Evolutionary conservation across 2,888 invertebrate species (phyloP).

Genomic region (Melinopterus prodromus): DNA sequence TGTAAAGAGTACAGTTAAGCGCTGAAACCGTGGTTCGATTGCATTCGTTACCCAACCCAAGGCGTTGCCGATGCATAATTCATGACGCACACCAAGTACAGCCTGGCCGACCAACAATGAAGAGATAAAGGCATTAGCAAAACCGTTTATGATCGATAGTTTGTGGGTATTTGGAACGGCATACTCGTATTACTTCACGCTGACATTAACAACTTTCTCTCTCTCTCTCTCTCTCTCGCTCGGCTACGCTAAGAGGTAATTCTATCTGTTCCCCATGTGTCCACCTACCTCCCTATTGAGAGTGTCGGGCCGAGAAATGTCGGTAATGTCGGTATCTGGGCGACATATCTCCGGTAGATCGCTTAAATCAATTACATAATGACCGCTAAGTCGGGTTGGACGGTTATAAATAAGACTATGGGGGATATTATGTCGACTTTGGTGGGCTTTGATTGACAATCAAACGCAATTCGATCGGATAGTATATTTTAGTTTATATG

Average conservation of each 20-base stretch:
- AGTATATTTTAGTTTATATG: no score
- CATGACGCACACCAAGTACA: neutral
- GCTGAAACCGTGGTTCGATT: neutral
- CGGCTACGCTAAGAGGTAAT: no score
- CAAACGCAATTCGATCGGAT: no score
- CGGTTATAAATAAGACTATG: neutral
- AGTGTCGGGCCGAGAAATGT: neutral
- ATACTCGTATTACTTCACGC: neutral
- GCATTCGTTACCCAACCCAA: constrained; percentile 18
- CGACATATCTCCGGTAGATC: neutral
- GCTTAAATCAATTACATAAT: neutral
- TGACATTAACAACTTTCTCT: neutral
- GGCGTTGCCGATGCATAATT: constrained; percentile 20
- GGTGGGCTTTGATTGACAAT: neutral
- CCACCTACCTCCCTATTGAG: neutral
- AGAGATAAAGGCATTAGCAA: constrained; percentile 25
- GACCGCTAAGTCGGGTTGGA: neutral
- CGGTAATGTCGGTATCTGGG: neutral
- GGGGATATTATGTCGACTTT: neutral
- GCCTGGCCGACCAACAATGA: constrained; percentile 10
- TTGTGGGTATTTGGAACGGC: constrained; percentile 17
- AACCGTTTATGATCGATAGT: constrained; percentile 24
- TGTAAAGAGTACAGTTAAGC: neutral
- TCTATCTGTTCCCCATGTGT: neutral
- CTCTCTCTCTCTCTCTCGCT: neutral